phyloP scores from a whole-genome alignment of 2,797 vertebrate species.

The Lemur catta region DNA sequence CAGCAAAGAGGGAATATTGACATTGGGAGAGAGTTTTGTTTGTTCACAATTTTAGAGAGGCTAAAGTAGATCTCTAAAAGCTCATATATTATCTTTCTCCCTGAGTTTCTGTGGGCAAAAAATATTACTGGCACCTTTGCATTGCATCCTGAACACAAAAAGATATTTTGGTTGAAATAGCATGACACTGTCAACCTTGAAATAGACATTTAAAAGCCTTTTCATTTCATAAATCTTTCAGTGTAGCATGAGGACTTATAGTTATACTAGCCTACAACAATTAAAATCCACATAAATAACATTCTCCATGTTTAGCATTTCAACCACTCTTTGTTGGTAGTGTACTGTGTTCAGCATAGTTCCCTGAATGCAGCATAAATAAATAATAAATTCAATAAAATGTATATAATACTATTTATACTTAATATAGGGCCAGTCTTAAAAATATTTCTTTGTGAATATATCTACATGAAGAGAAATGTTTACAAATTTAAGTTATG shows the following conservation, averaged over 20 bases:
- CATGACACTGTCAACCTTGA: slow-evolving; percentile 58
- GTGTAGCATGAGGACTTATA: slow-evolving; percentile 41
- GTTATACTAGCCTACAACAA: slow-evolving; percentile 49
- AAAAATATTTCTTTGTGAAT: slow-evolving; percentile 15
- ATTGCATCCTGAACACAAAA: background rate
- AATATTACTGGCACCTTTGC: slow-evolving; percentile 1
- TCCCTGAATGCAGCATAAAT: background rate
- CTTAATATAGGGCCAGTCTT: background rate
- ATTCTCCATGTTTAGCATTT: slow-evolving; percentile 41
- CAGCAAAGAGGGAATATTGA: background rate
- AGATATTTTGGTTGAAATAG: slow-evolving; percentile 36
- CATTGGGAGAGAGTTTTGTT: background rate
- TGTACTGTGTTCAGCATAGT: slow-evolving; percentile 28
- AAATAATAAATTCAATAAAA: slow-evolving; percentile 26
- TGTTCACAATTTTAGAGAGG: background rate
- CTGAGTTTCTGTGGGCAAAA: background rate
- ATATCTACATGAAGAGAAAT: background rate
- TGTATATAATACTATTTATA: background rate
- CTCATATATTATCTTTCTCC: background rate
- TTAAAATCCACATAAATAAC: slow-evolving; percentile 65
- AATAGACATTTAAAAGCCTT: slow-evolving; percentile 49
- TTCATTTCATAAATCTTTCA: slow-evolving; percentile 54
- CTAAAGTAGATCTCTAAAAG: background rate
- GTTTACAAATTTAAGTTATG: background rate
- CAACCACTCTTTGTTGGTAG: slow-evolving; percentile 41